phyloP scores from a whole-genome alignment of 1,140 invertebrate genomes.

The fruit fly (Drosophila melanogaster) region Release_6_plus_ISO1_MT NT_033777.3:19858001-19858500 shows the following conservation, averaged over 20 bases:
- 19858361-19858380: slow-evolving; percentile 7
- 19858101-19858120: too few species aligned
- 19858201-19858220: background rate
- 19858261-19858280: background rate
- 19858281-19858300: slow-evolving; percentile 19
- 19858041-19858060: background rate
- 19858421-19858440: background rate
- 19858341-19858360: background rate
- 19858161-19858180: background rate
- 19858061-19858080: background rate
- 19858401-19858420: background rate
- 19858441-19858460: slow-evolving; percentile 6
- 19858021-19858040: background rate
- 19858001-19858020: background rate
- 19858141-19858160: background rate
- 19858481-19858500: slow-evolving; percentile 4
- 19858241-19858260: background rate
- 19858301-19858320: slow-evolving; percentile 33
- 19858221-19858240: background rate
- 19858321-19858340: slow-evolving; percentile 23
- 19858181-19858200: background rate
- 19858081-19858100: background rate
- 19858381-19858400: background rate
- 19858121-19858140: background rate
- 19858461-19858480: slow-evolving; percentile 25